Evolutionary conservation across 30 jellyfish, hydroid and myxozoan species (phyloP).

Genomic region (Rhopilema esculentum): DNA sequence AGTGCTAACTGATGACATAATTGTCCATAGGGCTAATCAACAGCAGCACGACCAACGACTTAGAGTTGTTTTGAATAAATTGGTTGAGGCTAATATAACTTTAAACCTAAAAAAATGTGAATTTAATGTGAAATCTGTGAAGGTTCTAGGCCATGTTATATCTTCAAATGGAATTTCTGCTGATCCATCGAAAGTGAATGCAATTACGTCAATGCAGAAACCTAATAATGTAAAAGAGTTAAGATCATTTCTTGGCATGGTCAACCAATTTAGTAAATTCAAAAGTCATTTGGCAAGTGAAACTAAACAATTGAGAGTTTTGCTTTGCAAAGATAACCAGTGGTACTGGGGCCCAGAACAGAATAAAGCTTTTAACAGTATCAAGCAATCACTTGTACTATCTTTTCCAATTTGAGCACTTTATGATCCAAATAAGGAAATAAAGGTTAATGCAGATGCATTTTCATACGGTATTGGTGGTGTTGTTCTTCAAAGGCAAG

Average conservation of each 20-base stretch:
- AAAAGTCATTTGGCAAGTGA: no score
- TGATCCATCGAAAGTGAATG: no score
- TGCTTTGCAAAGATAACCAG: no score
- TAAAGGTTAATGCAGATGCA: no score
- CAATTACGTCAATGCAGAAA: no score
- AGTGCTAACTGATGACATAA: conserved; percentile 24
- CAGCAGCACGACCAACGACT: conserved; percentile 60
- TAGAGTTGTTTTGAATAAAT: conserved; percentile 40
- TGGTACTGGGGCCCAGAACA: no score
- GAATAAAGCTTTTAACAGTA: conserved; percentile 2
- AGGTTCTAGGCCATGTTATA: conserved; percentile 32
- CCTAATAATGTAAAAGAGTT: no score
- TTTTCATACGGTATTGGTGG: no score
- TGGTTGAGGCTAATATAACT: no score
- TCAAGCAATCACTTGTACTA: conserved; percentile 45
- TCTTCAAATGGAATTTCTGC: conserved; percentile 33
- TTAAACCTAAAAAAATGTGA: conserved; percentile 27
- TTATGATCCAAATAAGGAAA: conserved; percentile 48
- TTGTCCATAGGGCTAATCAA: conserved; percentile 48
- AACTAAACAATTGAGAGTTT: no score
- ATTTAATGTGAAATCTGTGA: conserved; percentile 21
- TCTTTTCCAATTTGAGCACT: conserved; percentile 66
- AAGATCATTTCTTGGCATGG: no score
- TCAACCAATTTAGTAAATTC: no score
- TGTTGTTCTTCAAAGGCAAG: conserved; percentile 60